Conservation (phyloP, 2,113 vertebrate species). For the Indicator indicator region DNA sequence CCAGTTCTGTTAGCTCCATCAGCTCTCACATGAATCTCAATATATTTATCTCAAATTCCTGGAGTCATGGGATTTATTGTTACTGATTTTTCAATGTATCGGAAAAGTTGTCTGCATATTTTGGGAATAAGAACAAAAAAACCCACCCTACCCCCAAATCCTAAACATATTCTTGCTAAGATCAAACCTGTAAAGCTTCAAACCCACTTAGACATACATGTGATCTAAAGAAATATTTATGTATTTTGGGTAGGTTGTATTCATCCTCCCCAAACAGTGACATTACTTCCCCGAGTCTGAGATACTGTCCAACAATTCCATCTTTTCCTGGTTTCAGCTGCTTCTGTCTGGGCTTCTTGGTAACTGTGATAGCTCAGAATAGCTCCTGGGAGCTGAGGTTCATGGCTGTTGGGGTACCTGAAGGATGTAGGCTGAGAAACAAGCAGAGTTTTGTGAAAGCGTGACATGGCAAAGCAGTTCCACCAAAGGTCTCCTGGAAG, state of each 20-base stretch:
- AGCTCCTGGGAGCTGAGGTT: neutral
- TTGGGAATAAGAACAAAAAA: neutral
- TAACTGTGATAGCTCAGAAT: neutral
- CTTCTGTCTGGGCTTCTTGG: neutral
- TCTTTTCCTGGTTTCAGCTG: neutral
- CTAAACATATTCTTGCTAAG: neutral
- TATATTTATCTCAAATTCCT: neutral
- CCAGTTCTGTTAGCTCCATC: neutral
- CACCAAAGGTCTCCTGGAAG: neutral
- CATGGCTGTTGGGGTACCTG: neutral
- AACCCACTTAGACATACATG: neutral
- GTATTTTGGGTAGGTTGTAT: neutral
- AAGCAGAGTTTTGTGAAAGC: neutral
- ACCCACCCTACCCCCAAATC: neutral
- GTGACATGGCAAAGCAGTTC: neutral
- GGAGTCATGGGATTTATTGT: neutral
- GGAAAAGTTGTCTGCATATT: neutral
- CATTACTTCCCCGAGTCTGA: neutral
- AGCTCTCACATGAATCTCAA: neutral
- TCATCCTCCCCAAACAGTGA: neutral
- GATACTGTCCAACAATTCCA: neutral
- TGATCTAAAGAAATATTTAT: neutral
- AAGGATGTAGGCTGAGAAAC: neutral
- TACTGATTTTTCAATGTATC: neutral
- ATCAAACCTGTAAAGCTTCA: neutral